These are phyloP conservation scores for Bombycilla garrulus DNA, from an alignment of 2,113 vertebrate species.

Conservation along the genomic window DNA sequence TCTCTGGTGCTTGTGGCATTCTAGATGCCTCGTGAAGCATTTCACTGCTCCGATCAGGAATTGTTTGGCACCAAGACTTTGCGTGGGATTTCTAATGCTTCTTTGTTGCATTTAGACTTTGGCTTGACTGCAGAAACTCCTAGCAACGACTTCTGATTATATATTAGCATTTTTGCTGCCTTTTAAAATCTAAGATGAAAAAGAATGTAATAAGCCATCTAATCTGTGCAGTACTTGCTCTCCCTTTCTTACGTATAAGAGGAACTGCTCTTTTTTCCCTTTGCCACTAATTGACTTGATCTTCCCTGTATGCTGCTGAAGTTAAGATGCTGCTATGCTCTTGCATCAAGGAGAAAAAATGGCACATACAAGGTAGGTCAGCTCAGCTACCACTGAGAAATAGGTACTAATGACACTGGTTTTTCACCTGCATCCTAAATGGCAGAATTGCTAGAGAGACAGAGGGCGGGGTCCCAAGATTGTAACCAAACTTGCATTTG, in stretches of 20 bases:
- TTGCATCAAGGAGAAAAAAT: not conserved
- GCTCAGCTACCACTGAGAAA: not conserved
- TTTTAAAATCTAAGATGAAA: constrained; percentile 27
- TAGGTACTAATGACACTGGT: not conserved
- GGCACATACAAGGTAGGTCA: not conserved
- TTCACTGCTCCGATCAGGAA: not conserved
- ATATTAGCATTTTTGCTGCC: constrained; percentile 12
- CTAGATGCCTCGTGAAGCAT: not conserved
- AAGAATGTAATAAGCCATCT: not conserved
- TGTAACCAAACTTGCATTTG: not conserved
- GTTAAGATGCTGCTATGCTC: not conserved
- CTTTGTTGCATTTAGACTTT: not conserved
- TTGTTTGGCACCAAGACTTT: not conserved
- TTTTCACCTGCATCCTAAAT: not conserved
- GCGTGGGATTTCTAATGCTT: not conserved
- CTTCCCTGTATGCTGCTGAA: not conserved
- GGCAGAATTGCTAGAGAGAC: not conserved
- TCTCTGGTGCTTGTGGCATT: not conserved
- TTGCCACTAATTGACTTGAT: not conserved
- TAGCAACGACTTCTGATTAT: not conserved
- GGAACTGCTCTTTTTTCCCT: not conserved
- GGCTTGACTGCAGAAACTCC: not conserved
- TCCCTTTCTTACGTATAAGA: not conserved
- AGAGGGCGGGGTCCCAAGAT: not conserved
- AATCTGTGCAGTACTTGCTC: not conserved